These are phyloP conservation scores for Tolmerus cingulatus DNA, from an alignment of 2,888 invertebrate species.

Conservation along the genomic window DNA sequence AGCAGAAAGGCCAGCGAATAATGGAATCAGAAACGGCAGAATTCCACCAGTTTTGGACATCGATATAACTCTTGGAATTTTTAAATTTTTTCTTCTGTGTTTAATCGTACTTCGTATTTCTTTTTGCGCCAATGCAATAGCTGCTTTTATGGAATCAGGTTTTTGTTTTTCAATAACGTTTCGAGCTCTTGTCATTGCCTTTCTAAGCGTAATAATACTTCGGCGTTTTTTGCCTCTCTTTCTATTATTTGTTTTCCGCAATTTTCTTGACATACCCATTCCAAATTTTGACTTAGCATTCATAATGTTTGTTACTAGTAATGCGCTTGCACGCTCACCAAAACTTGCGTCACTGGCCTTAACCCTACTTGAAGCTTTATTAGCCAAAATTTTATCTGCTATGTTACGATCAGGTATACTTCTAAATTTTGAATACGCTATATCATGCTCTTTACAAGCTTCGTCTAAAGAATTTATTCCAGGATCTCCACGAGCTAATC, in stretches of 20 bases:
- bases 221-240: too few species aligned
- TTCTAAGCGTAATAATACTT: too few species aligned
- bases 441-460: slow-evolving; percentile 51
- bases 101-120: neutral
- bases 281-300: too few species aligned
- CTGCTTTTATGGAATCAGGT: neutral
- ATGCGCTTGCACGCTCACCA: too few species aligned
- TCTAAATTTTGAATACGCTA: slow-evolving; percentile 45
- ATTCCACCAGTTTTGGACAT: too few species aligned
- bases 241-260: too few species aligned
- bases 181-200: neutral
- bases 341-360: too few species aligned
- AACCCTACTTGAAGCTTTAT: neutral
- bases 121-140: neutral
- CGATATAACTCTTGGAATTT: too few species aligned
- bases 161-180: neutral
- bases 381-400: neutral
- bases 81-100: slow-evolving; percentile 13
- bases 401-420: neutral
- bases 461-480: slow-evolving; percentile 52
- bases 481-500: slow-evolving; percentile 51
- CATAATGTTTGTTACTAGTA: too few species aligned
- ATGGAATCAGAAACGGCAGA: too few species aligned
- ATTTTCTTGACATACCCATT: too few species aligned
- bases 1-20: too few species aligned